phyloP scores from a whole-genome alignment of 2,113 vertebrate species.

The Megaceryle torquata region DNA sequence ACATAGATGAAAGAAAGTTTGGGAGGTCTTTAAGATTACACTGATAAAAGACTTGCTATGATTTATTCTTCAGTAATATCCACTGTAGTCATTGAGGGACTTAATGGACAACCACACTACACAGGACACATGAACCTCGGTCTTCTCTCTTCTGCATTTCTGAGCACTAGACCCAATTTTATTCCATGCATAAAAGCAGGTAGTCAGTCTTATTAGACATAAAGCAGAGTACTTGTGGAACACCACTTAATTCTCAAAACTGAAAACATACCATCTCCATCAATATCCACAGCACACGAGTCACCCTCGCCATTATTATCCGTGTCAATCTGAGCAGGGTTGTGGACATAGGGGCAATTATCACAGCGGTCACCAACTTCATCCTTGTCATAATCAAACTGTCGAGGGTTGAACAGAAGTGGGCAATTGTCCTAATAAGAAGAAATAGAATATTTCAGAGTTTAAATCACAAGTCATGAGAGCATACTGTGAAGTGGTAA shows the following conservation, averaged over 20 bases:
- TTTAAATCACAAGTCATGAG: neutral
- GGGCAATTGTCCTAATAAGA: constrained; percentile 90
- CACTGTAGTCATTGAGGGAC: neutral
- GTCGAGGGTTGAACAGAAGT: constrained; percentile 93
- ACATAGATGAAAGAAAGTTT: neutral
- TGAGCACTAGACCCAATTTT: neutral
- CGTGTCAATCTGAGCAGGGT: constrained; percentile 94
- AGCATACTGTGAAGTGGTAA: neutral
- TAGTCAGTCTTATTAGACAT: neutral
- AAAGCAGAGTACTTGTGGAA: neutral
- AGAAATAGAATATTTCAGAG: neutral
- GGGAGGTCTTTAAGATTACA: neutral
- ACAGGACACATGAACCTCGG: neutral
- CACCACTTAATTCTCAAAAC: neutral
- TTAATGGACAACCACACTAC: neutral
- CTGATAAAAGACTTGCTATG: neutral
- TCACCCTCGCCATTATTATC: constrained; percentile 94
- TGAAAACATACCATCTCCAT: constrained; percentile 87
- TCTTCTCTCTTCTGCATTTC: neutral
- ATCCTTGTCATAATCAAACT: constrained; percentile 95
- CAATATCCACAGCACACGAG: constrained; percentile 92
- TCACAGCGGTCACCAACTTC: constrained; percentile 96
- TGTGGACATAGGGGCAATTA: constrained; percentile 95
- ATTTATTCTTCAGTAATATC: neutral
- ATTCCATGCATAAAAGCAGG: neutral